phyloP scores from a whole-genome alignment of 30 jellyfish, hydroid and myxozoan genomes.

The Turritopsis dohrnii region DNA sequence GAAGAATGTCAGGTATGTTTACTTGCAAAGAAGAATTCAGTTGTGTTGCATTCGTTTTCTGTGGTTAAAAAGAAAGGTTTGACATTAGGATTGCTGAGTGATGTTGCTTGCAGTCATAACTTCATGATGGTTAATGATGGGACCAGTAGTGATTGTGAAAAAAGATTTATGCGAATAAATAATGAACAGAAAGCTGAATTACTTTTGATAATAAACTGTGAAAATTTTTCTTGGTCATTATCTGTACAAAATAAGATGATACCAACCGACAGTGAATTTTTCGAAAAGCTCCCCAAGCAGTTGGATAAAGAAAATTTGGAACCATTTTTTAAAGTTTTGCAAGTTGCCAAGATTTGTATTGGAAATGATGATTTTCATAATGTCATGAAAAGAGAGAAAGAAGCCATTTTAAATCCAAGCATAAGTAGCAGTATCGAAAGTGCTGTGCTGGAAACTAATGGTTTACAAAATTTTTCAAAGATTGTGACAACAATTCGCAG shows the following conservation, averaged over 20 bases:
- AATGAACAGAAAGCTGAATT: neutral
- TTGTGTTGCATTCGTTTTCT: too few species aligned
- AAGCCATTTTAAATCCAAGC: neutral
- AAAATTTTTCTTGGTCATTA: neutral
- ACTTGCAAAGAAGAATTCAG: neutral
- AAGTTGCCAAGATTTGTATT: neutral
- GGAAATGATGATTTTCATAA: neutral
- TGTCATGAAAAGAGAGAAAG: neutral
- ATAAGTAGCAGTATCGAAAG: neutral
- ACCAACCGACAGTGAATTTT: neutral
- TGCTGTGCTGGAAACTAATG: neutral
- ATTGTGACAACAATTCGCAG: neutral
- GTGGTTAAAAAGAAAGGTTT: too few species aligned
- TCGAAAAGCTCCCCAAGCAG: neutral
- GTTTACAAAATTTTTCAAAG: too few species aligned
- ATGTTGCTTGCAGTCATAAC: too few species aligned
- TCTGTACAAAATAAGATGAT: neutral
- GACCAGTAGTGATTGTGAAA: too few species aligned
- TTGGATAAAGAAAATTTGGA: neutral
- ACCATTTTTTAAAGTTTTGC: neutral
- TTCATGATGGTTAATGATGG: too few species aligned
- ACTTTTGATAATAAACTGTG: neutral
- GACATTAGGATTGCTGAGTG: too few species aligned
- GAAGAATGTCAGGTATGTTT: neutral
- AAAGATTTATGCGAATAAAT: neutral